Evolutionary conservation across 2,797 vertebrate species (phyloP).

Genomic region (Scleropages formosus): DNA sequence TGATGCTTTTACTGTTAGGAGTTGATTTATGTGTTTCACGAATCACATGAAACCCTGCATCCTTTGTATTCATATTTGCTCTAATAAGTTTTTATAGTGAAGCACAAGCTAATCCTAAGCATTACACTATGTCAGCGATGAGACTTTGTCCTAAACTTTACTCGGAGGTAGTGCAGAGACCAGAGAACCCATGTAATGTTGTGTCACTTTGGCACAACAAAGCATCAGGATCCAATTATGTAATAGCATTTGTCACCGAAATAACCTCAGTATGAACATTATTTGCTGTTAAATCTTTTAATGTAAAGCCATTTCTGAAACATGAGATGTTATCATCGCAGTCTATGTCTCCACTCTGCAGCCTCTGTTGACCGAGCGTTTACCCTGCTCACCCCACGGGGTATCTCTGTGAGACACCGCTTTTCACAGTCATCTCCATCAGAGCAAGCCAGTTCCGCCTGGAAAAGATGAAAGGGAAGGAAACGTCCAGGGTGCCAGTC

Average conservation of each 20-base stretch:
- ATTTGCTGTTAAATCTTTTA: not conserved
- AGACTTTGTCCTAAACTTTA: too few relatives aligned
- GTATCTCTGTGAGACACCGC: not conserved
- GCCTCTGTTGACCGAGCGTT: not conserved
- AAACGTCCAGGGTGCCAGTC: not conserved
- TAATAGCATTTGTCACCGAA: slow-evolving; percentile 6
- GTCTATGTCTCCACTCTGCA: not conserved
- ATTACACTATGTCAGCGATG: too few relatives aligned
- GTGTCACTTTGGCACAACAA: too few relatives aligned
- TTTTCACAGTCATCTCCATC: slow-evolving; percentile 13
- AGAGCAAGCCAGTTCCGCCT: slow-evolving; percentile 11
- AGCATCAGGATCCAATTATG: not conserved
- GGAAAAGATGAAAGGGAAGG: slow-evolving; percentile 19
- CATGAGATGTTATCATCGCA: slow-evolving; percentile 12
- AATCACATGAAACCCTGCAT: too few relatives aligned
- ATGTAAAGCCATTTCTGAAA: not conserved
- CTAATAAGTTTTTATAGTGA: too few relatives aligned
- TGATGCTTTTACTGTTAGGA: too few relatives aligned
- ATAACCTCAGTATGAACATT: slow-evolving; percentile 9
- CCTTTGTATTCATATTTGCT: too few relatives aligned
- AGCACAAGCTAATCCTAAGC: too few relatives aligned
- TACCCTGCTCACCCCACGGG: slow-evolving; percentile 24
- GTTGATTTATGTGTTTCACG: too few relatives aligned
- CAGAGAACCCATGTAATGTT: too few relatives aligned
- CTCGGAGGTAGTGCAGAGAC: too few relatives aligned